Conservation (phyloP, 2,888 invertebrate species). For the Leptodirus hochenwartii region DNA sequence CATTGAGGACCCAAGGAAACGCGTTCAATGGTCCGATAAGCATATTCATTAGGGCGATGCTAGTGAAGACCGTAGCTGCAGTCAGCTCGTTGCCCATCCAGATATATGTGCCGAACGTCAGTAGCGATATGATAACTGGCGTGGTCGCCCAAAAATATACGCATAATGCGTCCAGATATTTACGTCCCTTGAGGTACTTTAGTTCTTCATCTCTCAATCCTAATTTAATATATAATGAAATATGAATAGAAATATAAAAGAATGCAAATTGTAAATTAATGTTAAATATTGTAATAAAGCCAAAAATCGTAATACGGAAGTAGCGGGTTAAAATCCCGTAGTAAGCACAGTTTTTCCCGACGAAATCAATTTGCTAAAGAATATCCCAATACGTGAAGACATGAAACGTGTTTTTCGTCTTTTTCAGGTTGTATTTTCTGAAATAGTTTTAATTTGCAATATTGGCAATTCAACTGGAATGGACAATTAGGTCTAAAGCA, state of each 20-base stretch:
- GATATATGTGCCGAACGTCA: slow-evolving; percentile 66
- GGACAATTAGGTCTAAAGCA: too few relatives aligned
- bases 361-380: too few relatives aligned
- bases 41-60: slow-evolving; percentile 89
- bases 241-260: background rate
- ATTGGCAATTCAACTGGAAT: too few relatives aligned
- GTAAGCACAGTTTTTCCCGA: too few relatives aligned
- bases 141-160: slow-evolving; percentile 99
- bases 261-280: too few relatives aligned
- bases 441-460: too few relatives aligned
- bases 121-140: slow-evolving; percentile 72
- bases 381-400: too few relatives aligned
- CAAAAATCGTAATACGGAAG: too few relatives aligned
- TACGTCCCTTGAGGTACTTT: slow-evolving; percentile 61
- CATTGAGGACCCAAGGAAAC: slow-evolving; percentile 97
- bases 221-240: background rate
- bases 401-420: too few relatives aligned
- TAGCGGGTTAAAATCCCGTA: too few relatives aligned
- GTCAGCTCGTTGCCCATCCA: slow-evolving; percentile 60
- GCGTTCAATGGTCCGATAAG: slow-evolving; percentile 89
- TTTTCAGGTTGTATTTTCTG: too few relatives aligned
- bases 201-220: slow-evolving; percentile 44
- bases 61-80: slow-evolving; percentile 86
- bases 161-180: slow-evolving; percentile 93
- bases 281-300: too few relatives aligned